Evolutionary conservation across 2,113 vertebrate species (phyloP).

Genomic region (Atlantisia rogersi): DNA sequence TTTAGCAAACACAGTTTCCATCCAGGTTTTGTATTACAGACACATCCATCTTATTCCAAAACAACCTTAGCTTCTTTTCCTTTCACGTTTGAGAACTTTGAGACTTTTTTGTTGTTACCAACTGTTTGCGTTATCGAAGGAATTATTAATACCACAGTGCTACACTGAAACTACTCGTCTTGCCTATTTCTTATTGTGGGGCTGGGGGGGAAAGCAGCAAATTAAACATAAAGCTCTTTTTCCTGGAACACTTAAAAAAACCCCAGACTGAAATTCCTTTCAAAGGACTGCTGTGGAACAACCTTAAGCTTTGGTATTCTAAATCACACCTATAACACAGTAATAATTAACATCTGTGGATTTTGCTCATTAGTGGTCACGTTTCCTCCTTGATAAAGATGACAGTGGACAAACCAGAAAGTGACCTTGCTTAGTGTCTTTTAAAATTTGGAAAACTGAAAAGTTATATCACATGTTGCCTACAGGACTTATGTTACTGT

Average conservation of each 20-base stretch:
- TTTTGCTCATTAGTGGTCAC: constrained; percentile 65
- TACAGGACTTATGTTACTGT: constrained; percentile 72
- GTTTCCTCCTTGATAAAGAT: constrained; percentile 64
- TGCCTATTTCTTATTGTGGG: constrained; percentile 68
- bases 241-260: constrained; percentile 66
- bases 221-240: constrained; percentile 64
- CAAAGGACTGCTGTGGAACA: constrained; percentile 71
- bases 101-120: constrained; percentile 55
- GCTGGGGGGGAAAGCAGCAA: constrained; percentile 53
- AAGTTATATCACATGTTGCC: constrained; percentile 76
- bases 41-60: constrained; percentile 60
- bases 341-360: constrained; percentile 60
- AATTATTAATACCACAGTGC: constrained; percentile 54
- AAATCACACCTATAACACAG: constrained; percentile 64
- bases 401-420: constrained; percentile 73
- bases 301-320: constrained; percentile 57
- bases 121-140: constrained; percentile 70
- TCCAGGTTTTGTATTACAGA: constrained; percentile 60
- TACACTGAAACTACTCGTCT: constrained; percentile 71
- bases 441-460: constrained; percentile 67
- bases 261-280: constrained; percentile 72
- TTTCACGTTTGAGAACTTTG: constrained; percentile 74
- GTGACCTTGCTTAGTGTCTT: constrained; percentile 76
- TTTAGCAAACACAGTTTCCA: constrained; percentile 67
- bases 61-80: constrained; percentile 57